Evolutionary conservation across 2,113 vertebrate species (phyloP).

Genomic region (Mustelus asterias): DNA sequence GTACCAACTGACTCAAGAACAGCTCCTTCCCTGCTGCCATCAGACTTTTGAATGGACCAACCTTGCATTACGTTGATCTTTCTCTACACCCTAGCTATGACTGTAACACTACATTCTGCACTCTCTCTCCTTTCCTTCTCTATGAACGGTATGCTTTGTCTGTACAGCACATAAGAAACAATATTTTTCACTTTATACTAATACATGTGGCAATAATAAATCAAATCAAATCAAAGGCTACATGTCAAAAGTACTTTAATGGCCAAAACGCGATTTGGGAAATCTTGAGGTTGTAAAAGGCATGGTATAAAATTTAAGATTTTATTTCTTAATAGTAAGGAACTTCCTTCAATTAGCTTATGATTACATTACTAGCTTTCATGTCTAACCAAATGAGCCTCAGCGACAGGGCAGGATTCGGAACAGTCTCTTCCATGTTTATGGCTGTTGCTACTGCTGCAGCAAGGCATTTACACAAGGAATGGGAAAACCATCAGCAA

Average conservation of each 20-base stretch:
- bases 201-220: too few species aligned
- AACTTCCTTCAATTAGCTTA: background rate
- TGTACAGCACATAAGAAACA: too few species aligned
- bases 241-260: background rate
- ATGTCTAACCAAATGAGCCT: background rate
- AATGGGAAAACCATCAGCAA: background rate
- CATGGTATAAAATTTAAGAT: background rate
- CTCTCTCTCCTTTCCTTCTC: too few species aligned
- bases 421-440: background rate
- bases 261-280: background rate
- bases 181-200: too few species aligned
- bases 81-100: too few species aligned
- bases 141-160: too few species aligned
- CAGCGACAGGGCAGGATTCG: background rate
- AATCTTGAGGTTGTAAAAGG: background rate
- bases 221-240: too few species aligned
- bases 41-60: too few species aligned
- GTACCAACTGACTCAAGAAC: too few species aligned
- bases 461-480: slow-evolving; percentile 41
- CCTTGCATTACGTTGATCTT: too few species aligned
- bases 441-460: background rate
- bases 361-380: background rate
- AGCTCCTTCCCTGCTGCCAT: too few species aligned
- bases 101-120: too few species aligned
- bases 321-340: background rate